Evolutionary conservation across 1,140 invertebrate genomes (phyloP).

Genomic region (Ephestia elutella): DNA sequence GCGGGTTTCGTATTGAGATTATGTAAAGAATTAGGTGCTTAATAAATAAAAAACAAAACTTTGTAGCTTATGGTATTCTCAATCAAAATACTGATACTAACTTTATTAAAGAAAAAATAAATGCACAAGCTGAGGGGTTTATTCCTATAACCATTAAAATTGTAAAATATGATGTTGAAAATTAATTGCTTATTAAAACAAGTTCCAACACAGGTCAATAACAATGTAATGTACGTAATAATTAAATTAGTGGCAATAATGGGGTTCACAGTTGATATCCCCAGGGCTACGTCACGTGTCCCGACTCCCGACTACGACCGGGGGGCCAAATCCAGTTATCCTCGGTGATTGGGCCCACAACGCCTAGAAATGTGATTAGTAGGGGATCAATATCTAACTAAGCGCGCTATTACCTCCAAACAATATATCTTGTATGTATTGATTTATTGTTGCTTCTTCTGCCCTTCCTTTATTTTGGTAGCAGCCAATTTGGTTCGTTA

Average conservation of each 20-base stretch:
- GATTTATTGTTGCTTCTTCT: constrained; percentile 11
- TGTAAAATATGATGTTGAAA: not conserved
- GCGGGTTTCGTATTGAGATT: too few relatives aligned
- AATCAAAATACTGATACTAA: too few relatives aligned
- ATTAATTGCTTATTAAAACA: not conserved
- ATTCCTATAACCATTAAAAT: too few relatives aligned
- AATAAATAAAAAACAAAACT: too few relatives aligned
- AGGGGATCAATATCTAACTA: constrained; percentile 41
- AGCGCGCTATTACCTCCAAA: constrained; percentile 25
- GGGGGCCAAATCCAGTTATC: constrained; percentile 42
- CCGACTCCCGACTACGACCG: constrained; percentile 22
- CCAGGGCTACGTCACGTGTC: constrained; percentile 33
- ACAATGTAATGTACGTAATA: constrained; percentile 19
- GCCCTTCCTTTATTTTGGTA: constrained; percentile 26
- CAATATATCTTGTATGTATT: constrained; percentile 23
- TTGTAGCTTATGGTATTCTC: too few relatives aligned
- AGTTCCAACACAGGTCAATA: constrained; percentile 2
- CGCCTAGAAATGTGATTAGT: constrained; percentile 43
- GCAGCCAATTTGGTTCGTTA: constrained; percentile 23
- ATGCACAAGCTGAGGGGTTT: too few relatives aligned
- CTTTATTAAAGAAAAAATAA: too few relatives aligned
- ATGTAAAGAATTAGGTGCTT: too few relatives aligned
- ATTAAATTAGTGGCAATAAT: constrained; percentile 41
- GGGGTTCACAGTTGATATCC: constrained; percentile 36
- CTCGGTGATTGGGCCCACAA: constrained; percentile 43